Percentiles rank a stretch among this genome's conserved stretches.
Evolutionary conservation across 2,113 vertebrate species (phyloP).

Genomic region (Hemibagrus wyckioides): DNA sequence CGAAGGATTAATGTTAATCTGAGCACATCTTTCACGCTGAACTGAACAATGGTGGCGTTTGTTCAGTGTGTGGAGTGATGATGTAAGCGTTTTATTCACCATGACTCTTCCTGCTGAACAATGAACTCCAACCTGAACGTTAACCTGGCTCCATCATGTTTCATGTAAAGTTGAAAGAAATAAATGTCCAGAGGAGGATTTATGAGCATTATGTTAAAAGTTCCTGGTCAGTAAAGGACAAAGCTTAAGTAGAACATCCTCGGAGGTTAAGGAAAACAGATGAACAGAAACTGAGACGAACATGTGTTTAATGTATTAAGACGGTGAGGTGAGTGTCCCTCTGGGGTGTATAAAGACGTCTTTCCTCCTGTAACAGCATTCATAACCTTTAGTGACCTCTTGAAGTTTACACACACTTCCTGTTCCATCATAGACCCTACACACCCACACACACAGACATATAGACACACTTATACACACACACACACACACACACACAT

Average conservation of each 20-base stretch:
- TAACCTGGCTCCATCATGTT: not conserved
- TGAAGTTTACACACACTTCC: slow-evolving; percentile 12
- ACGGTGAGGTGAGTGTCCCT: not conserved
- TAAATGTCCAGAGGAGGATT: not conserved
- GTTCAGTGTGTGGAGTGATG: not conserved
- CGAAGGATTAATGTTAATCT: slow-evolving; percentile 11
- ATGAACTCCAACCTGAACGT: not conserved
- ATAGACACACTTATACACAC: not conserved
- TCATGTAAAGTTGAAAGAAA: not conserved
- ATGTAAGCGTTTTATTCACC: not conserved
- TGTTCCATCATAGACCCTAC: not conserved
- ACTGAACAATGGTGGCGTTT: not conserved
- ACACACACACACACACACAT: not conserved
- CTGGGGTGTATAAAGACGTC: not conserved
- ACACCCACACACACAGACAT: not conserved
- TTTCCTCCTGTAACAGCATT: slow-evolving; percentile 22
- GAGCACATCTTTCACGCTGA: not conserved
- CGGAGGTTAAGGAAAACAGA: not conserved
- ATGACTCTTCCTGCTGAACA: not conserved
- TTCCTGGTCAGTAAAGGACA: not conserved
- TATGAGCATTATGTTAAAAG: not conserved
- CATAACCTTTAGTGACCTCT: slow-evolving; percentile 24
- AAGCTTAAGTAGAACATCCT: not conserved
- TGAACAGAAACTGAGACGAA: not conserved
- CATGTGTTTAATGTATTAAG: not conserved